These are phyloP conservation scores for Griposia aprilina DNA, from an alignment of 2,888 invertebrate species.

Conservation along the genomic window DNA sequence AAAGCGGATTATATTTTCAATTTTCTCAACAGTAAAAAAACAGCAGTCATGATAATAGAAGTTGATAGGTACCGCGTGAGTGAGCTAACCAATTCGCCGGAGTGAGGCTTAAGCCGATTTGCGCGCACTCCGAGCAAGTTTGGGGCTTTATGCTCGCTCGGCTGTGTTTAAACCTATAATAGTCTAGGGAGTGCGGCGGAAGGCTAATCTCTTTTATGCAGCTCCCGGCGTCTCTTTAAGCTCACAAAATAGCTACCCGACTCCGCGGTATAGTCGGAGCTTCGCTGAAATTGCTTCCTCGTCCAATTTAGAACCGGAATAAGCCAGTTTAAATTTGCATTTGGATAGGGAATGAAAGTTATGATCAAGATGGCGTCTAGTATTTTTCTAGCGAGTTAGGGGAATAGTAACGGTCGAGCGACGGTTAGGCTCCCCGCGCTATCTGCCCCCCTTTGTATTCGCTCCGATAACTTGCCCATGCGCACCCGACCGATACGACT, in stretches of 20 bases:
- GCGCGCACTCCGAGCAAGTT: constrained; percentile 75
- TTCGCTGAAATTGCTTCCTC: constrained; percentile 79
- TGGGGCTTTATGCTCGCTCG: constrained; percentile 78
- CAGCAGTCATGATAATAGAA: constrained; percentile 61
- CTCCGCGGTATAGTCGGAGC: constrained; percentile 69
- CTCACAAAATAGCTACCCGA: constrained; percentile 74
- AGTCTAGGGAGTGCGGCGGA: constrained; percentile 77
- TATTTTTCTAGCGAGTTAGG: constrained; percentile 89
- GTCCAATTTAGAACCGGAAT: constrained; percentile 80
- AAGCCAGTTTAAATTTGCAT: constrained; percentile 78
- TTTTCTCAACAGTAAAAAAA: constrained; percentile 76
- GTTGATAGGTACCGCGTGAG: constrained; percentile 60
- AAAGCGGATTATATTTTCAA: constrained; percentile 83
- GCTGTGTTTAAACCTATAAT: constrained; percentile 79
- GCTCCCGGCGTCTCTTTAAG: constrained; percentile 71
- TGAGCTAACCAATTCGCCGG: constrained; percentile 76
- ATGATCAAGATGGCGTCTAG: constrained; percentile 87
- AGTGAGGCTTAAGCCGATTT: constrained; percentile 84
- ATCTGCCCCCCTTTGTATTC: constrained; percentile 90
- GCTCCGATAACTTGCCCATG: constrained; percentile 91
- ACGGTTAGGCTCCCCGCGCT: constrained; percentile 90
- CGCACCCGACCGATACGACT: constrained; percentile 90
- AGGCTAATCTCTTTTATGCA: constrained; percentile 83
- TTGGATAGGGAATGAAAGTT: constrained; percentile 74
- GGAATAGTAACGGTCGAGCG: constrained; percentile 90